Base-by-base conservation (phyloP, 1,140 invertebrate species). In the Brachionus paranguensis region DNA sequence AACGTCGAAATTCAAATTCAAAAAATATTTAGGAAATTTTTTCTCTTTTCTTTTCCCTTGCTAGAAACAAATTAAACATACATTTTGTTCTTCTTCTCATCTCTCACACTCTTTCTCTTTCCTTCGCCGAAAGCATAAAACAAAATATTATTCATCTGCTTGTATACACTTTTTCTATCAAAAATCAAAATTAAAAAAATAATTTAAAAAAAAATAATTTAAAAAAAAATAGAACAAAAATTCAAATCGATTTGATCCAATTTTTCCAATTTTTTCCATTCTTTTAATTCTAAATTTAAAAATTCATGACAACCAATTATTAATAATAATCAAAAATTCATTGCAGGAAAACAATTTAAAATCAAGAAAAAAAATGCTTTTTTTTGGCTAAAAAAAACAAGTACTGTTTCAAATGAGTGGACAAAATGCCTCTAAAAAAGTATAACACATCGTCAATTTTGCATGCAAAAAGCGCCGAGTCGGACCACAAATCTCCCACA, bases 361-460 rank as follows among this genome's bases (percentile, higher is more conserved):
- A 37, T 29, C 27, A 37, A 37, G 6, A 37, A 37, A 41, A 17
- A 74, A 74, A 47, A 74, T 74, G 53, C 17, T 20, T 60, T 20
- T 37, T 37, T 60, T 60, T 60, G 53, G 53, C 17, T 60, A 20
- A 60, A 1, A 20, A 55, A 2, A 60, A 24, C 20, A 60, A 60
- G 27, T 24, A 10, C 17, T 60, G 2, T 8, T 60, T 60, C 53
- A 60, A 60, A 60, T 60, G 53, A 60, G 8, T 27, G 45, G 45
- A 45, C 7, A 74, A 74, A 45, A 74, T 74, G 70, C 70, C 70
- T 17, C 20, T 74, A 11, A 74, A 45, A 74, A 74, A 74, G 45
- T 74, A 74, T 45, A 74, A 45, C 17, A 74, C 70, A 74, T 74
- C 70, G 11, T 74, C 70, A 8, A 14, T 74, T 74, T 24, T 74